Base-by-base conservation (phyloP, 2,888 invertebrate species). In the Erebia aethiops region DNA sequence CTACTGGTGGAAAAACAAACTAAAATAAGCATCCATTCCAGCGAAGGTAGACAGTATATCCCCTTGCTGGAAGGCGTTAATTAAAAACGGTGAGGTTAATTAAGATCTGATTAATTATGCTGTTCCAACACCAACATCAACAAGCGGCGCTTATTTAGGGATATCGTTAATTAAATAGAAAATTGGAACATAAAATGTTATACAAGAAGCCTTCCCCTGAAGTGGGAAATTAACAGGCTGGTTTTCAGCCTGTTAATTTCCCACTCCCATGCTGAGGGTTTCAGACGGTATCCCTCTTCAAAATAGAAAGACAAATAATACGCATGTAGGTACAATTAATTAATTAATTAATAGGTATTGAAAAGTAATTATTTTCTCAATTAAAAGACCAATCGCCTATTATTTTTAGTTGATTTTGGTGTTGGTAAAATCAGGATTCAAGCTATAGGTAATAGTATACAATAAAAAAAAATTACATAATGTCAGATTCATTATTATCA, bases 61-160 rank as follows among this genome's bases (percentile, higher is more conserved):
- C 13, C 54, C 16, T 41, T 26, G 8, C 41, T 65, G 18, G 41
- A 52, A 65, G 49, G 14, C 18, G 71, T 58, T 71, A 72, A 72
- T 75, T 71, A 71, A 73, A 75, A 69, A 67, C 74, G 61, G 51
- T 60, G 71, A 66, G 67, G 67, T 68, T 74, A 74, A 74, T 74
- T 71, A 71, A 73, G 68, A 74, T 70, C 67, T 74, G 70, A 72
- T 74, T 67, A 75, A 74, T 74, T 67, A 74, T 54, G 60, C 54
- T 56, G 56, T 56, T 57, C 41, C 56, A 43, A 46, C 66, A 21
- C 18, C 56, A 56, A 46, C 52, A 49, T 7, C 35, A 35, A 35
- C 35, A 49, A 49, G 43, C 41, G 18, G 9, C 54, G 41, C 46
- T 66, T 60, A 51, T 67, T 67, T 60, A 60, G 61, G 46, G 46